Base-by-base conservation (phyloP, 1,140 invertebrate species). In the Drosophila eugracilis region DNA sequence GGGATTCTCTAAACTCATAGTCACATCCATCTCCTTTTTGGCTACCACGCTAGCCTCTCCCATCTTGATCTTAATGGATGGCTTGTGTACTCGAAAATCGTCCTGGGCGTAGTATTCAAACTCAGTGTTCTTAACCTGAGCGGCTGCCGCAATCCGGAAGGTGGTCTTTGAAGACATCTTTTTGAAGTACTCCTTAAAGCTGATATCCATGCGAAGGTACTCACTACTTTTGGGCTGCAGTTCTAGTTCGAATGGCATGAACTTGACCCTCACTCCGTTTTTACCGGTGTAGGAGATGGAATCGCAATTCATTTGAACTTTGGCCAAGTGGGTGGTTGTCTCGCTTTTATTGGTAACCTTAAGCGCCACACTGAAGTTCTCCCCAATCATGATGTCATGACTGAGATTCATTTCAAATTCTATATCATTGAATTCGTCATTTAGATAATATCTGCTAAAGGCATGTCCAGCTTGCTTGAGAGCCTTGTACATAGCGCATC, bases 51-150 rank as follows among this genome's bases (percentile, higher is more conserved):
- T 93, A 2, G 65, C 71, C 12, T 74, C 62, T 4, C 76, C 80
- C 12, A 94, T 84, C 30, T 93, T 93, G 55, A 98, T 96, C 90
- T 95, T 95, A 34, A 98, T 97, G 84, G 97, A 96, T 0, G 97
- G 97, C 83, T 97, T 98, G 17, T 96, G 92, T 2, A 98, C 95
- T 69, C 97, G 94, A 84, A 98, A 97, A 91, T 98, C 96, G 79
- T 97, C 96, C 92, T 97, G 96, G 0, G 96, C 96, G 78, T 96
- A 97, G 86, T 97, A 98, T 81, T 98, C 96, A 84, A 95, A 98
- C 41, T 96, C 94, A 0, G 95, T 97, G 42, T 97, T 95, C 10
- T 95, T 93, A 3, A 98, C 96, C 1, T 94, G 95, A 0, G 95
- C 96, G 19, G 97, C 90, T 59, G 96, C 96, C 0, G 96, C 94